Evolutionary conservation across 2,113 vertebrate species (phyloP).

Genomic region (Orcinus orca): DNA sequence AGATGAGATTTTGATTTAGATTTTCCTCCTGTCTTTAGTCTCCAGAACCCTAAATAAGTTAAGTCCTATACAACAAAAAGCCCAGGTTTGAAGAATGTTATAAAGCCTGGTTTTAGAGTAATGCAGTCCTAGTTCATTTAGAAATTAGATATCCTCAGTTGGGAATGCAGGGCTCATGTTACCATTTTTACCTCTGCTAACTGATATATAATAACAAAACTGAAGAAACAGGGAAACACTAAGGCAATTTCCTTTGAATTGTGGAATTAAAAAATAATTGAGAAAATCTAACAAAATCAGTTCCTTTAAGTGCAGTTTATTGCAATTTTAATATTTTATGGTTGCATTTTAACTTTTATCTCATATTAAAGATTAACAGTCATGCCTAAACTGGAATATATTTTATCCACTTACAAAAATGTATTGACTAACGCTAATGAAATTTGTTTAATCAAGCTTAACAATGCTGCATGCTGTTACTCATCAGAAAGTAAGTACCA

Average conservation of each 20-base stretch:
- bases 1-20: background rate
- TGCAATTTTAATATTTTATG: slow-evolving; percentile 79
- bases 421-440: slow-evolving; percentile 82
- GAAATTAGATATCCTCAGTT: background rate
- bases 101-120: background rate
- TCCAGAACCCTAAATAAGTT: background rate
- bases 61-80: background rate
- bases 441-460: slow-evolving; percentile 86
- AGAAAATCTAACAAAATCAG: background rate
- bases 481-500: slow-evolving; percentile 81
- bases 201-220: background rate
- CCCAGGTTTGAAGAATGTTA: background rate
- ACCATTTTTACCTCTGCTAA: background rate
- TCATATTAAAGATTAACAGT: slow-evolving; percentile 81
- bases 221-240: background rate
- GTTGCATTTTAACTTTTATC: slow-evolving; percentile 77
- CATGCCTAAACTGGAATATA: slow-evolving; percentile 71
- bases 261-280: background rate
- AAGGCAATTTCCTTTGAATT: slow-evolving; percentile 8
- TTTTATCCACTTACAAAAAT: slow-evolving; percentile 80
- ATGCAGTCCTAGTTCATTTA: background rate
- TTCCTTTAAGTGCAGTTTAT: slow-evolving; percentile 66
- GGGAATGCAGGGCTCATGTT: background rate
- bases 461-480: slow-evolving; percentile 80
- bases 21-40: background rate